phyloP scores from a whole-genome alignment of 2,113 vertebrate species.

The Actenoides hombroni region DNA sequence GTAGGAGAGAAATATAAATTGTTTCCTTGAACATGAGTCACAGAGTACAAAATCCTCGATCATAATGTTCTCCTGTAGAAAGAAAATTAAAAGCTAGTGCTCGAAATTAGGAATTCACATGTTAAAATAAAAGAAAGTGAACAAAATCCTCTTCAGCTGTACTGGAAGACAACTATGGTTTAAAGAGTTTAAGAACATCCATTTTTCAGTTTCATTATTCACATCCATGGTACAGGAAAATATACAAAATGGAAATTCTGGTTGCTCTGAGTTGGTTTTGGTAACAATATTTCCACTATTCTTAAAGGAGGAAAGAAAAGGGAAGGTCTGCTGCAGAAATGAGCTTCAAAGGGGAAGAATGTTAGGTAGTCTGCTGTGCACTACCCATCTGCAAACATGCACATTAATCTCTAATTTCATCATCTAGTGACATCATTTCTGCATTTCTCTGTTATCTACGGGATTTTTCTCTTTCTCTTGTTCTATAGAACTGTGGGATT shows the following conservation, averaged over 20 bases:
- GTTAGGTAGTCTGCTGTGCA: not conserved
- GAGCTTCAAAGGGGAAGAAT: not conserved
- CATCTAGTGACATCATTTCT: not conserved
- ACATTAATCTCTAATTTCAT: not conserved
- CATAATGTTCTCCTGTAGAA: not conserved
- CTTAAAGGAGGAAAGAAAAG: not conserved
- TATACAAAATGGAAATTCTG: not conserved
- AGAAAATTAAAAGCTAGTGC: not conserved
- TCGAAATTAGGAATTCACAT: not conserved
- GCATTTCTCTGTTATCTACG: not conserved
- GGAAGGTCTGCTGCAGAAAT: not conserved
- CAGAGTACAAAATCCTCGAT: not conserved
- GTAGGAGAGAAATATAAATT: not conserved
- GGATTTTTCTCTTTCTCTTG: not conserved
- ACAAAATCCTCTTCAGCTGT: not conserved
- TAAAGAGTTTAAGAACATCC: not conserved
- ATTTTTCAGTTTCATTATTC: not conserved
- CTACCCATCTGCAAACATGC: not conserved
- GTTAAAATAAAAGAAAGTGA: not conserved
- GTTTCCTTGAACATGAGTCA: not conserved
- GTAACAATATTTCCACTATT: not conserved
- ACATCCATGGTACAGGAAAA: not conserved
- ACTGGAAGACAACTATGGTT: not conserved
- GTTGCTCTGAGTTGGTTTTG: not conserved
- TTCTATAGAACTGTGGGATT: not conserved